phyloP scores from a whole-genome alignment of 2,113 vertebrate species.

The Antidorcas marsupialis region DNA sequence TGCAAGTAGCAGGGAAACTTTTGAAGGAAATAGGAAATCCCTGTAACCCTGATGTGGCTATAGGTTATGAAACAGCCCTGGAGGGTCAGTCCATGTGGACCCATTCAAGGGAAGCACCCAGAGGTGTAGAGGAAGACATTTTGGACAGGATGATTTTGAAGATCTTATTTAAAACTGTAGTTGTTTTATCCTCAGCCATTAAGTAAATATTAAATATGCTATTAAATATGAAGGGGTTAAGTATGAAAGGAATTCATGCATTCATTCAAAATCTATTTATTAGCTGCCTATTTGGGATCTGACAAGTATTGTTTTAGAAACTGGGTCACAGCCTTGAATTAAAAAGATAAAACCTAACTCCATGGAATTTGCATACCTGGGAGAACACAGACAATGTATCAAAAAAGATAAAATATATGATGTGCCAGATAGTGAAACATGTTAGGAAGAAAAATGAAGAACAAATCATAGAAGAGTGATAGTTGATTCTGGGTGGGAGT shows the following conservation, averaged over 20 bases:
- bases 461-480: background rate
- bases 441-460: constrained; percentile 17
- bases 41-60: background rate
- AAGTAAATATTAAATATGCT: background rate
- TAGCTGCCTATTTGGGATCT: background rate
- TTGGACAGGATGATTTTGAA: background rate
- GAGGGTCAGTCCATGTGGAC: background rate
- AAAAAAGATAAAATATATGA: background rate
- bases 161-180: background rate
- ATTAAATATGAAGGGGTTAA: background rate
- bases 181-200: background rate
- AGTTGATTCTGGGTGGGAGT: background rate
- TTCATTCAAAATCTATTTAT: background rate
- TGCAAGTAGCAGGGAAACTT: background rate
- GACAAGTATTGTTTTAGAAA: background rate
- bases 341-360: background rate
- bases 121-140: background rate
- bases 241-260: background rate
- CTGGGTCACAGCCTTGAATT: background rate
- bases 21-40: background rate
- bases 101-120: background rate
- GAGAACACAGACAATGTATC: background rate
- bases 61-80: background rate
- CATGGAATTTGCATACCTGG: background rate
- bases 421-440: background rate